Base-by-base conservation (phyloP, 2,888 invertebrate genomes). In the Therioaphis trifolii region DNA sequence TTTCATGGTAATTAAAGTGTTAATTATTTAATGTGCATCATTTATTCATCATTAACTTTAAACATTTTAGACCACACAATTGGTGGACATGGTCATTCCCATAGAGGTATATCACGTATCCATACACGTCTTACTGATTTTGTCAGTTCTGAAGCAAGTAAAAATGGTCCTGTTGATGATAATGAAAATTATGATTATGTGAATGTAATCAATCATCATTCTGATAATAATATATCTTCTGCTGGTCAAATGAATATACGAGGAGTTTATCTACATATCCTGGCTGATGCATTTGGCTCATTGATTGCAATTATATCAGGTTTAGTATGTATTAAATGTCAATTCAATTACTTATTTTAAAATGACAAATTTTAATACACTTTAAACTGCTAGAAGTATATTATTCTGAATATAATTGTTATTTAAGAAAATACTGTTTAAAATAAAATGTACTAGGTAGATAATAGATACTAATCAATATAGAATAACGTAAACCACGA, bases 191-290 rank as follows among this genome's bases (percentile, higher is more conserved):
- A 93, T 86, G 92, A 92, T 87, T 89, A 91, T 24, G 92, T 91
- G 86, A 90, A 90, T 43, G 89, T 89, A 84, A 90, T 91, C 24
- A 87, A 89, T 3, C 74, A 85, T 18, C 85, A 86, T 88, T 89
- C 86, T 86, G 87, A 84, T n/a, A n/a, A n/a, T n/a, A 21, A n/a
- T 11, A 68, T 89, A 89, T 11, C 91, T 4, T 91, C 91, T 87
- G 92, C 94, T 0, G 93, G 93, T 3, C 96, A 97, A 88, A 94
- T 99, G 94, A 99, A 99, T 88, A 99, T 99, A 98, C 93, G 96
- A 80, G 99, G 98, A n/a, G 99, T 99, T 21, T 99, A 99, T 89
- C 91, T 99, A 79, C 99, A 99, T 89, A 95, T 99, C 5, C 89
- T 99, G 55, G 98, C 98, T 74, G 99, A 99, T 90, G 99, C 99